Base-by-base conservation (phyloP, 2,888 invertebrate genomes). In the Orthonychiurus folsomi region DNA sequence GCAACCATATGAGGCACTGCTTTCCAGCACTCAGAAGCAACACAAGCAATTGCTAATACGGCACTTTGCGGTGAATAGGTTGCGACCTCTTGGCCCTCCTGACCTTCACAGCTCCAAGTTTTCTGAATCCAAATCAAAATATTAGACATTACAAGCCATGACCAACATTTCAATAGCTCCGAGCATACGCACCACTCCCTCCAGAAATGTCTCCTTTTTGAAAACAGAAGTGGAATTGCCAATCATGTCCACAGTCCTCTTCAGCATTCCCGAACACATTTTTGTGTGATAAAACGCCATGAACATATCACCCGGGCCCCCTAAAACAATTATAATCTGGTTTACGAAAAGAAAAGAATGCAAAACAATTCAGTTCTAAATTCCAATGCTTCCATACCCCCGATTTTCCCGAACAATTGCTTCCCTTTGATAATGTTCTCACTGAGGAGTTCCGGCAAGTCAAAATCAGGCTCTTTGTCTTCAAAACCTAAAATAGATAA, bases 291-390 rank as follows among this genome's bases (percentile, higher is more conserved):
- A 25, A 56, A 64, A 67, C 1, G 66, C 66, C 53, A 67, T 56
- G 54, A 64, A 63, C 60, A 66, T 60, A 15, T 69, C 69, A 12
- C 63, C 59, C 15, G 66, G 66, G 18, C 66, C 66, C 28, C 65
- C 63, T 64, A 5, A n/a, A n/a, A n/a, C n/a, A n/a, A n/a, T n/a
- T n/a, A n/a, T n/a, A n/a, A n/a, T n/a, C n/a, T n/a, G n/a, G n/a
- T n/a, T n/a, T n/a, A n/a, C n/a, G n/a, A n/a, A n/a, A n/a, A n/a
- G n/a, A n/a, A n/a, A 57, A 37, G 3, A 53, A 20, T 47, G 26
- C 28, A 5, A 12, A 20, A 15, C 3, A 21, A 23, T 9, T 24
- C 21, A 5, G 28, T n/a, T 48, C 47, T 15, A 48, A 47, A n/a
- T 18, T 12, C n/a, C 18, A 9, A 21, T 24, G 20, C 58, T 60